These are phyloP conservation scores for Brachionus plicatilis DNA, from an alignment of 1,140 invertebrate species.

Conservation along the genomic window DNA sequence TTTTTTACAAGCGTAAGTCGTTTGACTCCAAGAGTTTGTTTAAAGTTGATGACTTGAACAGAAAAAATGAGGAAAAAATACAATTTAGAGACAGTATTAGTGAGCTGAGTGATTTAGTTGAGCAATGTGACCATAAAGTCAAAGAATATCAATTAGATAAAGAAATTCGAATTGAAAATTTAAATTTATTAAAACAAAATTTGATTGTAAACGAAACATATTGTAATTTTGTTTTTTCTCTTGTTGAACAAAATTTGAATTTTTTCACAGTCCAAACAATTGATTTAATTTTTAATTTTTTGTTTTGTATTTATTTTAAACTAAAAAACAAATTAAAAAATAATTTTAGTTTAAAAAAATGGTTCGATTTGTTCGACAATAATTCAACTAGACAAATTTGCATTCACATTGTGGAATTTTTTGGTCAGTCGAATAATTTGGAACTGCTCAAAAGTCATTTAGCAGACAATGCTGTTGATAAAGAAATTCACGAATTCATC, in stretches of 20 bases:
- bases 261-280: background rate
- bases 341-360: background rate
- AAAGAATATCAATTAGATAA: background rate
- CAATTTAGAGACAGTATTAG: slow-evolving; percentile 54
- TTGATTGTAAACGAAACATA: background rate
- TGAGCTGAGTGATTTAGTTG: slow-evolving; percentile 59
- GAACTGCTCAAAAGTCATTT: background rate
- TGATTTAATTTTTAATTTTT: background rate
- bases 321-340: background rate
- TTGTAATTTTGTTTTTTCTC: background rate
- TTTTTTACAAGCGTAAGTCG: slow-evolving; percentile 73
- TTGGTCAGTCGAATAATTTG: background rate
- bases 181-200: slow-evolving; percentile 29
- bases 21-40: slow-evolving; percentile 59
- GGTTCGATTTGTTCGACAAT: background rate
- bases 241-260: background rate
- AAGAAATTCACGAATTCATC: background rate
- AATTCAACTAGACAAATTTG: background rate
- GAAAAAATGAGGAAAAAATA: background rate
- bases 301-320: slow-evolving; percentile 16
- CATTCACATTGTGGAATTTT: background rate
- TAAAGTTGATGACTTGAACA: background rate
- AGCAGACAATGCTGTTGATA: background rate
- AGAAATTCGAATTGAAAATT: background rate
- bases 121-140: background rate